These are phyloP conservation scores for Caranx melampygus DNA, from an alignment of 2,113 vertebrate genomes.

Conservation along the genomic window DNA sequence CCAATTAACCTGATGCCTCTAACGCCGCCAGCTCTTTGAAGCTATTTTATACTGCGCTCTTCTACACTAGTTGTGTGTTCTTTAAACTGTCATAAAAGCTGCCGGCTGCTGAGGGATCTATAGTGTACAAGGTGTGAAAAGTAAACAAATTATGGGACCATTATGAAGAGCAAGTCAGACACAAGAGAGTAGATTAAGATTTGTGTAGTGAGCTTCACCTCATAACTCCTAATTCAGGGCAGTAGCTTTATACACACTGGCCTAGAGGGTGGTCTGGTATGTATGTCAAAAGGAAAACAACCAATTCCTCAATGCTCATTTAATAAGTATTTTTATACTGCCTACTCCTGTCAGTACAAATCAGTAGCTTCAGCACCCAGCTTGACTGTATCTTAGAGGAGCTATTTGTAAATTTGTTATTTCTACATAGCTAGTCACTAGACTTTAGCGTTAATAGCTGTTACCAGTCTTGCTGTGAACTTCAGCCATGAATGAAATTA, in stretches of 20 bases:
- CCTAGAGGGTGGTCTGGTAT: background rate
- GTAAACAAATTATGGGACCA: background rate
- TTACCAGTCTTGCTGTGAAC: no score
- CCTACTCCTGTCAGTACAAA: background rate
- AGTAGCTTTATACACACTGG: background rate
- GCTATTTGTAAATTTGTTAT: no score
- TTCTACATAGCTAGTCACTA: no score
- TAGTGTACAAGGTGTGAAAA: background rate
- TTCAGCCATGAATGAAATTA: no score
- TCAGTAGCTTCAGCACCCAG: background rate
- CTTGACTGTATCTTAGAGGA: background rate
- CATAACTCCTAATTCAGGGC: background rate
- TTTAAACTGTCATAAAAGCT: conserved; percentile 10
- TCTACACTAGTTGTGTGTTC: conserved; percentile 3
- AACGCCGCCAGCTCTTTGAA: conserved; percentile 36
- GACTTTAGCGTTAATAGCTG: no score
- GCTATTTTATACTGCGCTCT: conserved; percentile 42
- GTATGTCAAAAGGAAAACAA: background rate
- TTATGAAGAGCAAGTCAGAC: background rate
- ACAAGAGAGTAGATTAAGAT: background rate
- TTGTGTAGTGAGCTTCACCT: background rate
- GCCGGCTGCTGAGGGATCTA: background rate
- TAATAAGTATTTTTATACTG: no score
- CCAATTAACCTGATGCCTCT: conserved; percentile 69
- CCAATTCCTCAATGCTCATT: background rate